A percentile compares a stretch with the other conserved stretches of the same genome.
Evolutionary conservation across 1,140 invertebrate genomes (phyloP).

Genomic region (Aricia agestis): DNA sequence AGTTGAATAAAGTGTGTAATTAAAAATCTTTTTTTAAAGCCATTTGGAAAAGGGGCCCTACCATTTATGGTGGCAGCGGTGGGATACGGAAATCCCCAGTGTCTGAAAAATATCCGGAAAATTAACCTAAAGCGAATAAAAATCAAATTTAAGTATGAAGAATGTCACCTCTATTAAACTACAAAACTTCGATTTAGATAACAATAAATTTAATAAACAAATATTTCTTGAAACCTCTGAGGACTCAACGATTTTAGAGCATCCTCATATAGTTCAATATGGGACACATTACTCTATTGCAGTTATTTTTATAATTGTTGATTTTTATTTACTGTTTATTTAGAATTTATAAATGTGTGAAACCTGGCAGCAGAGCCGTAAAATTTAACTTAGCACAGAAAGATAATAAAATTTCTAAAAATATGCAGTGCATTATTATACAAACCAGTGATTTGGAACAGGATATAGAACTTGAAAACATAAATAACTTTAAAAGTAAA

Average conservation of each 20-base stretch:
- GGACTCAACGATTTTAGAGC: background rate
- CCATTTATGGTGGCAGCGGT: background rate
- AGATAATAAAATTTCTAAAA: background rate
- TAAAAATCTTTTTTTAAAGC: background rate
- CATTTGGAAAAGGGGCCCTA: background rate
- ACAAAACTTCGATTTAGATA: constrained; percentile 5
- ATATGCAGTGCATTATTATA: background rate
- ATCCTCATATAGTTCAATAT: constrained; percentile 14
- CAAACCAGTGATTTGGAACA: background rate
- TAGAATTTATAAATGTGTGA: background rate
- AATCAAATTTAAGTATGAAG: background rate
- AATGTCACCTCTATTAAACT: constrained; percentile 7
- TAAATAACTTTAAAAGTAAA: background rate
- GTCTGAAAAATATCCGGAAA: too few relatives aligned
- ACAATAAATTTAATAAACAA: constrained; percentile 2
- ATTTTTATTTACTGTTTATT: background rate
- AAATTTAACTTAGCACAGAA: background rate
- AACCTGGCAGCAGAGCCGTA: background rate
- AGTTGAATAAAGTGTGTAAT: background rate
- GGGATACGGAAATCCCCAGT: background rate
- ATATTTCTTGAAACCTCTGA: background rate
- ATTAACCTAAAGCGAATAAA: background rate
- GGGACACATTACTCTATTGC: constrained; percentile 11
- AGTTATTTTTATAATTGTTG: background rate
- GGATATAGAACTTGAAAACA: background rate